A percentile compares a stretch with the other conserved stretches of the same genome.
phyloP scores from a whole-genome alignment of 1,140 invertebrate species.

The Steinernema khuongi region DNA sequence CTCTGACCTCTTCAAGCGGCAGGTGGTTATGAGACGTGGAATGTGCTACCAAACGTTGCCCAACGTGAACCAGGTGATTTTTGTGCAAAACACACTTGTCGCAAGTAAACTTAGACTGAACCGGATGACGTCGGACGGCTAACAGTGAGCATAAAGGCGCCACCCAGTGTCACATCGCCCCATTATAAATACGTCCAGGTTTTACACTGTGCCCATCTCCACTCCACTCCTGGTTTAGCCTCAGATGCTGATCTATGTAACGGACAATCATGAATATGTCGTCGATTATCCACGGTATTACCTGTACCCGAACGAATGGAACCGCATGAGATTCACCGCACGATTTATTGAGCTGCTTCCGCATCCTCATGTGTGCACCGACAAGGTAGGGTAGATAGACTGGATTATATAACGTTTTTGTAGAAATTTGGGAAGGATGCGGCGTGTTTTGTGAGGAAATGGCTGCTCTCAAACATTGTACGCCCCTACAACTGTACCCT shows the following conservation, averaged over 20 bases:
- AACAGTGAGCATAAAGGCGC: constrained; percentile 44
- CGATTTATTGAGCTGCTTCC: constrained; percentile 51
- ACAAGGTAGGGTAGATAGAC: constrained; percentile 35
- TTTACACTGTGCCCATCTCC: not conserved
- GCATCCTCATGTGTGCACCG: constrained; percentile 52
- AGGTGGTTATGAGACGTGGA: constrained; percentile 51
- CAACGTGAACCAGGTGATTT: constrained; percentile 46
- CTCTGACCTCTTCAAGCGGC: constrained; percentile 36
- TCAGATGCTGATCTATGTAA: constrained; percentile 52
- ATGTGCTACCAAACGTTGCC: constrained; percentile 49
- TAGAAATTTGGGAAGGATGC: constrained; percentile 52
- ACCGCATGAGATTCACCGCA: constrained; percentile 49
- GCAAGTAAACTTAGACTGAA: constrained; percentile 38
- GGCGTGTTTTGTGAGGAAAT: constrained; percentile 52
- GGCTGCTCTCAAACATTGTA: constrained; percentile 47
- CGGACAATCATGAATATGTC: constrained; percentile 53
- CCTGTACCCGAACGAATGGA: constrained; percentile 55
- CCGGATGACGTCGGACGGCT: constrained; percentile 55
- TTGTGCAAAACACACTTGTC: not conserved
- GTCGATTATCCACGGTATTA: constrained; percentile 56
- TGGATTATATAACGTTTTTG: constrained; percentile 5
- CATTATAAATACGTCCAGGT: constrained; percentile 49
- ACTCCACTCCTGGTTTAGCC: constrained; percentile 43
- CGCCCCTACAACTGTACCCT: constrained; percentile 55
- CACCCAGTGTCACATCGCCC: constrained; percentile 39